Percentiles rank a stretch among this genome's conserved stretches.
Evolutionary conservation across 2,113 vertebrate genomes (phyloP).

Genomic region (Alectura lathami): DNA sequence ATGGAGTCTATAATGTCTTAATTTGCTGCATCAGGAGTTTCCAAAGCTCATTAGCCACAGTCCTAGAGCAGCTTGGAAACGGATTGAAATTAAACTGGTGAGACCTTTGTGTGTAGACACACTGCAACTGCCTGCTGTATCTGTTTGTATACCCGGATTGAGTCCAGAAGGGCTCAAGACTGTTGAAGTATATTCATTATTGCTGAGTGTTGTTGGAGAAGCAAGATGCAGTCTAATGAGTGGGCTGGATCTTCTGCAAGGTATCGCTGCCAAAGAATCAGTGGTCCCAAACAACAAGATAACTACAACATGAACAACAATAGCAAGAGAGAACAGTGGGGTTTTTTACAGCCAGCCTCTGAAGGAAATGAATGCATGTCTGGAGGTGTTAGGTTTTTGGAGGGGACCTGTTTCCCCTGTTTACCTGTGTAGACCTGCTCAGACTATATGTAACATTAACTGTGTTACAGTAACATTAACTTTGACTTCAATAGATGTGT

Average conservation of each 20-base stretch:
- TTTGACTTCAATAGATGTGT: too few species aligned
- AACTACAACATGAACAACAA: background rate
- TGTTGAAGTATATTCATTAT: background rate
- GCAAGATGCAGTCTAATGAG: background rate
- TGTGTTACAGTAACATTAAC: too few species aligned
- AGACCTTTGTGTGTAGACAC: background rate
- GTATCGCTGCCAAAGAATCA: background rate
- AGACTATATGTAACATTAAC: too few species aligned
- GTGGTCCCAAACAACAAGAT: background rate
- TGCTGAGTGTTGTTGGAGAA: background rate
- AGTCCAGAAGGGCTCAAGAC: background rate
- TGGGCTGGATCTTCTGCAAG: background rate
- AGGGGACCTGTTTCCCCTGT: background rate
- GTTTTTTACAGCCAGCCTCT: background rate
- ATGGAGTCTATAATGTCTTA: background rate
- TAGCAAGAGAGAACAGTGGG: background rate
- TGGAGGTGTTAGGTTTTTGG: background rate
- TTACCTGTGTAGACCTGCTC: background rate
- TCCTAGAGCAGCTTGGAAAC: background rate
- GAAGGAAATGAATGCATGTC: background rate
- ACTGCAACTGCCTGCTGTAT: background rate
- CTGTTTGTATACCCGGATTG: background rate
- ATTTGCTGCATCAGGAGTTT: background rate
- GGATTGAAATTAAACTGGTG: background rate
- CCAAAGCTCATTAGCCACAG: background rate